Conservation (phyloP, 2,113 vertebrate genomes). For the Empidonax alnorum region DNA sequence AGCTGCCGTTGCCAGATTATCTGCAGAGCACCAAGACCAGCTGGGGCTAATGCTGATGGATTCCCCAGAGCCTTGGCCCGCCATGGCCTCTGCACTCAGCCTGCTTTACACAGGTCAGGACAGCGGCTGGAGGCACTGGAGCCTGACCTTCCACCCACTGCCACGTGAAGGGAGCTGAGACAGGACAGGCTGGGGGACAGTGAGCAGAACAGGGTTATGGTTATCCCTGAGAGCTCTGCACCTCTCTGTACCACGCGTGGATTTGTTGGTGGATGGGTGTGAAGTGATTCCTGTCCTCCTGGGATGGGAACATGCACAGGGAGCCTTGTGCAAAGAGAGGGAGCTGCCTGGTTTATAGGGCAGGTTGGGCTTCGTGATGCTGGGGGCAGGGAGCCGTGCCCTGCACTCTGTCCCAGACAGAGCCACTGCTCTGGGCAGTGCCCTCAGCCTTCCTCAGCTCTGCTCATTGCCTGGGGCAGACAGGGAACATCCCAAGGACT, state of each 20-base stretch:
- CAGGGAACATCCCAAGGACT: fast-evolving
- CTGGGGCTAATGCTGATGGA: neutral
- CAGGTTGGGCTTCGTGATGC: neutral
- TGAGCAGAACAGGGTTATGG: neutral
- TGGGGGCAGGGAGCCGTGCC: neutral
- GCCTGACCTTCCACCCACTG: neutral
- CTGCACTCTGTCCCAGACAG: neutral
- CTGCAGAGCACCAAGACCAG: neutral
- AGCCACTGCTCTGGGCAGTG: neutral
- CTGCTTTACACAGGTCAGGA: neutral
- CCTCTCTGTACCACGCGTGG: fast-evolving
- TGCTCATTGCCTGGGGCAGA: fast-evolving
- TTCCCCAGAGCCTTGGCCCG: neutral
- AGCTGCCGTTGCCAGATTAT: neutral
- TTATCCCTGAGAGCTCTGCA: neutral
- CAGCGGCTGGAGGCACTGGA: neutral
- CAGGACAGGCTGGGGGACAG: neutral
- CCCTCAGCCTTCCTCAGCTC: neutral
- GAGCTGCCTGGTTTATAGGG: neutral
- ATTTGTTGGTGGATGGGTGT: neutral
- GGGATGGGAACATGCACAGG: neutral
- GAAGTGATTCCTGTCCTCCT: neutral
- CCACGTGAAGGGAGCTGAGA: neutral
- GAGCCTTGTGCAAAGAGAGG: neutral
- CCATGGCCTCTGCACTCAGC: neutral